Base-by-base conservation (phyloP, 2,797 vertebrate species). In the Clarias pachynema region DNA sequence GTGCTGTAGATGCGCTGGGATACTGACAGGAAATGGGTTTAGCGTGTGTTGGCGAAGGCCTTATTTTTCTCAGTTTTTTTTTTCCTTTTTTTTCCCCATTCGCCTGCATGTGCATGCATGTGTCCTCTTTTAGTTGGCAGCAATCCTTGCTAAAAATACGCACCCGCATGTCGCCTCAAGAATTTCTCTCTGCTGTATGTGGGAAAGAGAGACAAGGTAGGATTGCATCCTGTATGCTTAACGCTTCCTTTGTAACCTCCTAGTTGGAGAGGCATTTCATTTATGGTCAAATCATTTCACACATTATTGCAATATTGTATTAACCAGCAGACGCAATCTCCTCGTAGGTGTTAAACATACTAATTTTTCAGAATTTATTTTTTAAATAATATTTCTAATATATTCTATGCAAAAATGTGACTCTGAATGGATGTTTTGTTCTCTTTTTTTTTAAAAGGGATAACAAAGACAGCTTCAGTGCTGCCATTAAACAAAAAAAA, bases 171-270 rank as follows among this genome's bases (percentile, higher is more conserved):
- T 81, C 63, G 26, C 18, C 72, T 18, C 49, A 82, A 82, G 44
- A 86, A 78, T 86, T 29, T 77, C 65, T 65, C 79, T 69, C 24
- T 60, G 79, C 79, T 49, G 63, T 78, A 77, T 82, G 37, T 82
- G 85, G 16, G 53, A 78, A 82, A 59, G 63, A 20, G 15, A 81
- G 62, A 62, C 75, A 22, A 74, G 29, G 40, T 78, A 69, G 49
- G 8, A 40, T 20, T n/a, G 72, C 15, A 34, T 65, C 79, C 37
- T 69, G 9, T 18, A 29, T 18, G 60, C 59, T 63, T 53, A 26
- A 49, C 29, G 15, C 75, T 77, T 24, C 20, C 16, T 49, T 49
- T 20, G 5, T 29, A 70, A 59, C 56, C 26, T 79, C 20, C n/a
- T n/a, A 56, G 16, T 24, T 44, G 16, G 72, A 62, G 31, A 31